A percentile compares a stretch with the other conserved stretches of the same genome.
These are phyloP conservation scores for Diplosoma virens DNA, from an alignment of 23 tunicate genomes.

Conservation along the genomic window DNA sequence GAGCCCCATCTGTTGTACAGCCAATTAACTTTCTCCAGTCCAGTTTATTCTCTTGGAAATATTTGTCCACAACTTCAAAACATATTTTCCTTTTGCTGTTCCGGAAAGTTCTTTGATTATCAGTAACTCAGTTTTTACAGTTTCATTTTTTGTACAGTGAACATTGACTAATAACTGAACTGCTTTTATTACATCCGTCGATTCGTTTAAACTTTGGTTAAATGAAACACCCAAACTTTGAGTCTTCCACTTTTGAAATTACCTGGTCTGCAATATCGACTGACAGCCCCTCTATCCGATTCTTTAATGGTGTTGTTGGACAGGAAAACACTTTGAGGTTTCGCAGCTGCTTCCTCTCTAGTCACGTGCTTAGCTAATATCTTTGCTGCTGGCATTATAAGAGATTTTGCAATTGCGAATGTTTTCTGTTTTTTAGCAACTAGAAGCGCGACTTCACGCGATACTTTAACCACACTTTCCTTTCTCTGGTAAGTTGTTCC, in stretches of 20 bases:
- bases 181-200: too few relatives aligned
- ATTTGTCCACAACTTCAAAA: not conserved
- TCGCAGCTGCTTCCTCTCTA: not conserved
- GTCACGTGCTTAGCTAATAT: not conserved
- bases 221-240: not conserved
- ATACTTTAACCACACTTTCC: constrained; percentile 33
- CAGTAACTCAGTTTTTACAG: constrained; percentile 15
- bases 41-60: constrained; percentile 36
- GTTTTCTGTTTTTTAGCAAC: constrained; percentile 25
- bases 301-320: not conserved
- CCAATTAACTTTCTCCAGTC: constrained; percentile 23
- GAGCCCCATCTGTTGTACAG: constrained; percentile 28
- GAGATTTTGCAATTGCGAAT: constrained; percentile 36
- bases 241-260: not conserved
- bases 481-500: constrained; percentile 36
- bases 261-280: not conserved
- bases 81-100: not conserved
- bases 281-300: constrained; percentile 7
- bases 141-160: not conserved
- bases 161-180: not conserved
- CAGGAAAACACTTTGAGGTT: not conserved
- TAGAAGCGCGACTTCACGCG: constrained; percentile 39
- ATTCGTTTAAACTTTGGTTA: too few relatives aligned
- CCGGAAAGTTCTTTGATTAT: constrained; percentile 4
- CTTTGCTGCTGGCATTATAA: not conserved